Percentiles rank a stretch among this genome's conserved stretches.
Conservation (phyloP, 23 tunicate genomes). For the Trididemnum clinides region DNA sequence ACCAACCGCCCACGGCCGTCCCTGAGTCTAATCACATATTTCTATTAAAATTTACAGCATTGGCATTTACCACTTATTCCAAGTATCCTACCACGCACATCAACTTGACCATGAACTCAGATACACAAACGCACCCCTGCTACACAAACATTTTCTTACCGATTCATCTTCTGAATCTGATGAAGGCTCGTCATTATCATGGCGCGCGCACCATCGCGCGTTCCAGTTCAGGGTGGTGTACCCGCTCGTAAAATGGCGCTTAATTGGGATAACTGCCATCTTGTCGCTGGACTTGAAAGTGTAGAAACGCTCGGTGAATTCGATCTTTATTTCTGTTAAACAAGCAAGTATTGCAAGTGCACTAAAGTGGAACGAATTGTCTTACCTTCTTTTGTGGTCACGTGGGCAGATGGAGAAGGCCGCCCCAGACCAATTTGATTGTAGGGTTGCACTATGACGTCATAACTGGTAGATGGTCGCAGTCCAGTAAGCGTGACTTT, state of each 20-base stretch:
- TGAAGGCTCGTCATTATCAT: slow-evolving; percentile 40
- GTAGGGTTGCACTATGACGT: slow-evolving; percentile 75
- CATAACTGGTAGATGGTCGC: slow-evolving; percentile 81
- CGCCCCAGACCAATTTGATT: slow-evolving; percentile 65
- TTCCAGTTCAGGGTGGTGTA: slow-evolving; percentile 90
- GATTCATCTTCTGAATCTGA: slow-evolving; percentile 49
- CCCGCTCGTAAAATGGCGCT: slow-evolving; percentile 88
- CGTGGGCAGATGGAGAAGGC: slow-evolving; percentile 69
- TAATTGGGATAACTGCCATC: slow-evolving; percentile 93
- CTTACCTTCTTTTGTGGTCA: slow-evolving; percentile 89
- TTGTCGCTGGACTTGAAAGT: slow-evolving; percentile 93
- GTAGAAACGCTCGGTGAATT: slow-evolving; percentile 86
- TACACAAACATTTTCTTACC: slow-evolving; percentile 26
- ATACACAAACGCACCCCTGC: no score
- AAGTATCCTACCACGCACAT: no score
- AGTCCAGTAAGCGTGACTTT: slow-evolving; percentile 53
- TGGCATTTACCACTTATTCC: no score
- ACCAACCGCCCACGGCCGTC: slow-evolving; percentile 77
- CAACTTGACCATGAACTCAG: no score
- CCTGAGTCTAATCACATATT: no score
- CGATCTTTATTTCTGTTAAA: slow-evolving; percentile 77
- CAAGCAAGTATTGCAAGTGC: not conserved
- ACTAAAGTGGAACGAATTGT: not conserved
- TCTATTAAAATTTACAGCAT: no score
- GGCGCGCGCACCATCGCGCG: slow-evolving; percentile 72